Base-by-base conservation (phyloP, 2,888 invertebrate species). In the Dolichomitus sp. region DNA sequence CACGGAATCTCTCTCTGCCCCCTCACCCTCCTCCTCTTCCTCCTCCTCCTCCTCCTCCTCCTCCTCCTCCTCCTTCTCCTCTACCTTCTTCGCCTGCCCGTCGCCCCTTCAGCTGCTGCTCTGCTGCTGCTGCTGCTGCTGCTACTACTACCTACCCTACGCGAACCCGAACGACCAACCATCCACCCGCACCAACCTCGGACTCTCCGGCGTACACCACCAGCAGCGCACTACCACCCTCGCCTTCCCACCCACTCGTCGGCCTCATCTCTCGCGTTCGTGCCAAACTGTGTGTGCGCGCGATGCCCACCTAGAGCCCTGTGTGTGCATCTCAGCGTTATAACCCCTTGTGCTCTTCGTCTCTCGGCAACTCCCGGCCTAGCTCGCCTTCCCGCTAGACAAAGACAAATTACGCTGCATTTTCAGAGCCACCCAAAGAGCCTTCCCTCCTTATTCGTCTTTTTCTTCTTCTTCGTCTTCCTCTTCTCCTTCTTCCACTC, bases 361-460 rank as follows among this genome's bases (percentile, higher is more conserved):
- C 85, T 85, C 74, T 77, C 82, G 89, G 88, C 90, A 89, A 89
- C 91, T 87, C 80, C 52, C 69, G 70, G 70, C 74, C 90, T 89
- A 89, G 88, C 88, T 90, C 89, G 89, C 90, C 92, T 37, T 37
- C 90, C 90, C 90, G 89, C 90, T 92, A 92, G 93, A 93, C 93
- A 93, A 93, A 93, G 93, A 93, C 93, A 93, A 93, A 93, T 93
- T 93, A 93, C 93, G 92, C 91, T 93, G 93, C 93, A 92, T 93
- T 93, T 93, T 92, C 93, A 91, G 92, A 92, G 91, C 90, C 91
- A 91, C 92, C 93, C 92, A 89, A 92, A 92, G 90, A 90, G 89
- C 90, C 86, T 42, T 80, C 77, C 81, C 70, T 40, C 68, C 74
- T 30, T n/a, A 19, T 78, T 77, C 80, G 85, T 88, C 87, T 83